Percentiles rank a stretch among this genome's conserved stretches.
phyloP scores from a whole-genome alignment of 2,797 vertebrate genomes.

The Leptatherina wallacei region DNA sequence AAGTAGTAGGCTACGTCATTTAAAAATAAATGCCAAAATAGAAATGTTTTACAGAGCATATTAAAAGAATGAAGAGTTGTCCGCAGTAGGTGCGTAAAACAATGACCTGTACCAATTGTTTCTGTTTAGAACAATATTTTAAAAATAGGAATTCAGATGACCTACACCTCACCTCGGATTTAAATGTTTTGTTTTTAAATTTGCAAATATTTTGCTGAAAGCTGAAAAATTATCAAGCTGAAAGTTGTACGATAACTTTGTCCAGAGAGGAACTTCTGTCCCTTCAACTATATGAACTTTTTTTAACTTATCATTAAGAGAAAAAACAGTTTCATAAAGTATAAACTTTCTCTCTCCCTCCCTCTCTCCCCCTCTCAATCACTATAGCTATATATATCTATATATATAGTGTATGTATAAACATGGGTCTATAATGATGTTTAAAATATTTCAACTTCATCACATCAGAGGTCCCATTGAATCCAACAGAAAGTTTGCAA shows the following conservation, averaged over 20 bases:
- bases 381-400: not conserved
- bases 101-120: slow-evolving; percentile 7
- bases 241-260: slow-evolving; percentile 69
- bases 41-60: not conserved
- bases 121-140: not conserved
- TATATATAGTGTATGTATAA: no score
- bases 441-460: not conserved
- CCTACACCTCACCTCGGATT: not conserved
- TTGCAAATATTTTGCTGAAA: not conserved
- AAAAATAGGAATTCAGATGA: not conserved
- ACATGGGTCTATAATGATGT: no score
- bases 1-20: not conserved
- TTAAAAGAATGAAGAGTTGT: slow-evolving; percentile 8
- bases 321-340: slow-evolving; percentile 6
- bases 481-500: slow-evolving; percentile 49
- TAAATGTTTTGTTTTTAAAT: not conserved
- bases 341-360: not conserved
- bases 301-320: slow-evolving; percentile 34
- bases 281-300: slow-evolving; percentile 40
- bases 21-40: not conserved
- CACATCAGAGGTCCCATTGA: not conserved
- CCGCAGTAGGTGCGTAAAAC: slow-evolving; percentile 54
- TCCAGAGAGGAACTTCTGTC: slow-evolving; percentile 43
- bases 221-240: slow-evolving; percentile 5
- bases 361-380: no score